Evolutionary conservation across 2,113 vertebrate species (phyloP).

Genomic region (Cololabis saira): DNA sequence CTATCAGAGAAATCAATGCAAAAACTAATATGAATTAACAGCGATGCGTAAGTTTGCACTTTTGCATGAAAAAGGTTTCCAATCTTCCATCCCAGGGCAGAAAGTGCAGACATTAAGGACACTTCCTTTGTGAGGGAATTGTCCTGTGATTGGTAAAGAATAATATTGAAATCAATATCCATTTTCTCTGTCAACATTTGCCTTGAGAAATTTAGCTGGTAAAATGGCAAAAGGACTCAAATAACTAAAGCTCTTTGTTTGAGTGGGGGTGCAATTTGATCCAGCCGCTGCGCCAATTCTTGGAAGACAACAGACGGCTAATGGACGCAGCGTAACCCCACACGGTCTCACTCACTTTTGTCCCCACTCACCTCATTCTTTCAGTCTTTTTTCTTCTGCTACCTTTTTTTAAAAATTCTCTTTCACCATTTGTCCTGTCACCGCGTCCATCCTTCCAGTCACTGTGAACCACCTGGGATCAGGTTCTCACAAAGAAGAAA

Average conservation of each 20-base stretch:
- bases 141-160: slow-evolving; percentile 55
- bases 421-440: neutral
- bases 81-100: neutral
- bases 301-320: slow-evolving; percentile 67
- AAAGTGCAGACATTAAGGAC: slow-evolving; percentile 10
- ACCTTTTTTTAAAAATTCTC: neutral
- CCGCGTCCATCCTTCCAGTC: slow-evolving; percentile 29
- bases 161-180: slow-evolving; percentile 66
- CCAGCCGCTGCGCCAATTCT: slow-evolving; percentile 64
- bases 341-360: slow-evolving; percentile 44
- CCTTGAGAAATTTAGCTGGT: slow-evolving; percentile 66
- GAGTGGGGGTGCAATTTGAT: slow-evolving; percentile 71
- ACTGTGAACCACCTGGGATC: slow-evolving; percentile 30
- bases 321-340: slow-evolving; percentile 70
- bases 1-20: no score
- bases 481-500: slow-evolving; percentile 42
- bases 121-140: slow-evolving; percentile 38
- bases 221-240: slow-evolving; percentile 63
- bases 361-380: slow-evolving; percentile 5
- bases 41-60: no score
- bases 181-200: slow-evolving; percentile 74
- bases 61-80: neutral
- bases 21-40: no score
- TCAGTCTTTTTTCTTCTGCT: slow-evolving; percentile 9
- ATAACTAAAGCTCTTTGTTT: slow-evolving; percentile 72